phyloP scores from a whole-genome alignment of 2,113 vertebrate genomes.

The Nothobranchius kuhntae region DNA sequence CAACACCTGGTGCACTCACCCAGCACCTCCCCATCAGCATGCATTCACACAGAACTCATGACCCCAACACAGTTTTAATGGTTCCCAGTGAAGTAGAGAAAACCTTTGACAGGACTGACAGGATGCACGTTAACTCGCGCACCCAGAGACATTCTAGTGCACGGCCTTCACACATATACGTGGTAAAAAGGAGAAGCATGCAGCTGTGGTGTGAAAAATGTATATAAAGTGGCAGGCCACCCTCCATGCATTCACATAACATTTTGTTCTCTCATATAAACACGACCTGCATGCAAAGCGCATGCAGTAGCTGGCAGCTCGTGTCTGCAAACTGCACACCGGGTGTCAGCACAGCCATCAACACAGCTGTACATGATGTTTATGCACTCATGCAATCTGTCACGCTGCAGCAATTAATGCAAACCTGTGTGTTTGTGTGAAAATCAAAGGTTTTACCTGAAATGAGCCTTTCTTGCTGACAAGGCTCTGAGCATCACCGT shows the following conservation, averaged over 20 bases:
- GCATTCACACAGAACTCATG: conserved; percentile 13
- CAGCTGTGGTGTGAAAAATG: not conserved
- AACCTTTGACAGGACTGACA: conserved; percentile 49
- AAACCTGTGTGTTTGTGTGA: not conserved
- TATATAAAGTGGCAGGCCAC: conserved; percentile 30
- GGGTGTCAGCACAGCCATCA: conserved; percentile 8
- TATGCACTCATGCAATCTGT: not conserved
- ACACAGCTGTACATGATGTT: not conserved
- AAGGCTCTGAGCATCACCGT: conserved; percentile 16
- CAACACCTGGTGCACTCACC: conserved; percentile 1
- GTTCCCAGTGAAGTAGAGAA: conserved; percentile 28
- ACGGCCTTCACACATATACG: conserved; percentile 17
- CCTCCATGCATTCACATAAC: conserved; percentile 1
- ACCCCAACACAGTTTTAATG: conserved; percentile 23
- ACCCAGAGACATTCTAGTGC: conserved; percentile 7
- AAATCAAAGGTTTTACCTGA: conserved; percentile 12
- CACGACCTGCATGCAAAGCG: conserved; percentile 16
- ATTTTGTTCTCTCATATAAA: not conserved
- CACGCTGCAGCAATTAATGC: not conserved
- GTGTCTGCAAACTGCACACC: not conserved
- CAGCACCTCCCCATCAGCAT: conserved; percentile 26
- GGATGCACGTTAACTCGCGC: conserved; percentile 22
- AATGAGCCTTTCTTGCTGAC: conserved; percentile 37
- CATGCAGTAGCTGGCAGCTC: not conserved
- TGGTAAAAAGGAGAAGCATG: not conserved